Evolutionary conservation across 2,113 vertebrate genomes (phyloP), one percentile per base, ranked within the genome.

Genomic region (Boleophthalmus pectinirostris): DNA sequence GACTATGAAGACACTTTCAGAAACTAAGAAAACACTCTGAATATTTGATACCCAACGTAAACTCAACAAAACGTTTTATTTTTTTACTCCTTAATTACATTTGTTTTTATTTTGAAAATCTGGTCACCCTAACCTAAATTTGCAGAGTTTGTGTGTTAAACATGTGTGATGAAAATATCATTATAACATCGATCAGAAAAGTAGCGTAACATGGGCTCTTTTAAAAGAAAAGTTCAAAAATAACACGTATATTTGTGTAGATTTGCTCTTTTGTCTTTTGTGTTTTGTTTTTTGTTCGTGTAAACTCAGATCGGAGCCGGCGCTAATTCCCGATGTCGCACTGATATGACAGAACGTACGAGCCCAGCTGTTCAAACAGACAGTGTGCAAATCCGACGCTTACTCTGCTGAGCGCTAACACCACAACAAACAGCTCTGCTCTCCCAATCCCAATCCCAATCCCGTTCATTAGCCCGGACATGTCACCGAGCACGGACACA

Each of bases 321-420:
- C 49, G n/a, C 51, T 54, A n/a, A 54, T 21, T 21, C 51, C 51
- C n/a, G 51, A 54, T 54, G 51, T 5, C 6, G 2, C 51, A 1
- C 38, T 75, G 66, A 87, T 84, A 78, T 78, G 79, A 76, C 69
- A 63, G 69, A 75, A 82, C 79, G 78, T 85, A 87, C 82, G 69
- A 74, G 71, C 69, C 82, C 90, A 90, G 89, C 90, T 91, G 90
- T 91, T 89, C 90, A 90, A 90, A 91, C 86, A 70, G 56, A 85
- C 72, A 76, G 79, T 63, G 72, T 86, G 85, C 87, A 90, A 85
- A 91, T 86, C 81, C 38, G 38, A 43, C 82, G 86, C 51, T 54
- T 21, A 54, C 51, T 69, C 85, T 64, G 83, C 85, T 88, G 82
- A 88, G 81, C 80, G 75, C 86, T 82, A 88, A 89, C 86, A 85